A percentile compares a stretch with the other conserved stretches of the same genome.
These are phyloP conservation scores for Leguminivora glycinivorella DNA, from an alignment of 1,140 invertebrate genomes.

Conservation along the genomic window DNA sequence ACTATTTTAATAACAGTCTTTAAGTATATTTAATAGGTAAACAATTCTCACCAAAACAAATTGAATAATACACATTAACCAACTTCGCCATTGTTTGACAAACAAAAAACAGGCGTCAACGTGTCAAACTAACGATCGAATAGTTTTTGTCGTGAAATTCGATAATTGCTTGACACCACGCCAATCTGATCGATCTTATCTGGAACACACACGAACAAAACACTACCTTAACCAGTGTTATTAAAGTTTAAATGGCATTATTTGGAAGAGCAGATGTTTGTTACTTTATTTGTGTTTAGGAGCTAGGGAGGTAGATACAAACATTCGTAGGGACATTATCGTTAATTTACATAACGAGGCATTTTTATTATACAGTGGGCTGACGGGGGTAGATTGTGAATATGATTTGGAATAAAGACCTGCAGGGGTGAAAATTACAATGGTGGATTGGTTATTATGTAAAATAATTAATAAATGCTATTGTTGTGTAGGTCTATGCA, in stretches of 20 bases:
- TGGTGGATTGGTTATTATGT: conserved; percentile 7
- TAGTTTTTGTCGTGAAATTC: conserved; percentile 27
- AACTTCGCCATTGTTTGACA: conserved; percentile 5
- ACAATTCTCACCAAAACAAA: background rate
- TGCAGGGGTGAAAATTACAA: background rate
- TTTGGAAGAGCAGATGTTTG: conserved; percentile 1
- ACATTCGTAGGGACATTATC: conserved; percentile 13
- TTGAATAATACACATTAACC: background rate
- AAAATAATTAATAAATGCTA: conserved; percentile 11
- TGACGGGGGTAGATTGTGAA: background rate
- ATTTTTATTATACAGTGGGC: background rate
- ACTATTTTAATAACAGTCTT: no score
- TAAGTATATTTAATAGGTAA: background rate
- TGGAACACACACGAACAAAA: background rate
- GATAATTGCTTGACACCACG: conserved; percentile 17
- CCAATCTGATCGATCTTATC: conserved; percentile 19
- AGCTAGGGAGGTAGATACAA: background rate
- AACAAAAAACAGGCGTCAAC: background rate
- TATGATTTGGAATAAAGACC: background rate
- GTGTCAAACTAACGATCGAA: conserved; percentile 15
- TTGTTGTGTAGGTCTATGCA: background rate
- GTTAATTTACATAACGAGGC: conserved; percentile 13
- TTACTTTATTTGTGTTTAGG: background rate
- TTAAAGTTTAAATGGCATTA: background rate
- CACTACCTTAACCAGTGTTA: background rate